phyloP scores from a whole-genome alignment of 2,797 vertebrate genomes.

The Onychomys leucogaster region DNA sequence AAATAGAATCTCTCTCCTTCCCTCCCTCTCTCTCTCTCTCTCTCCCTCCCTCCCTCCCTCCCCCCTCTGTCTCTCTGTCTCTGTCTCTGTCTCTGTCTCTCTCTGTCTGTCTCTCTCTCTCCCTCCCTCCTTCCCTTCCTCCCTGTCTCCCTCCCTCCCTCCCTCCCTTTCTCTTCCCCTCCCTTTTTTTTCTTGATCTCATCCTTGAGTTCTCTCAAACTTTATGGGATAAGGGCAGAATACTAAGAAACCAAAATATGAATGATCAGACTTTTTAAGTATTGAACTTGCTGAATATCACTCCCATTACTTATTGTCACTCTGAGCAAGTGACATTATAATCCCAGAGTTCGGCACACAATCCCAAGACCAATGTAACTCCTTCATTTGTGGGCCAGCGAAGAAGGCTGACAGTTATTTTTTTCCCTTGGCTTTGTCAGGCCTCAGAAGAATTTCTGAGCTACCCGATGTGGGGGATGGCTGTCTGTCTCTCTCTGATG shows the following conservation, averaged over 20 bases:
- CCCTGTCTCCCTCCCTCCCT: no score
- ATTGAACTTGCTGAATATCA: neutral
- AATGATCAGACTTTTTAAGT: neutral
- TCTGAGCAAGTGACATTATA: neutral
- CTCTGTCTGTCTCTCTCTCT: neutral
- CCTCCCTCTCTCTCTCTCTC: no score
- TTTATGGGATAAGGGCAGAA: neutral
- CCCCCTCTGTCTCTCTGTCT: accelerated
- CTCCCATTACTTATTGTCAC: neutral
- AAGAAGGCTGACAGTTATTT: conserved; percentile 10
- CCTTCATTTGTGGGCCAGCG: neutral
- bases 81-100: no score
- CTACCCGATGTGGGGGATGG: conserved; percentile 94
- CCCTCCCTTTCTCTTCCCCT: no score
- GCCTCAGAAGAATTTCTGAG: conserved; percentile 90
- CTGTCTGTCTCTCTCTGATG: conserved; percentile 93
- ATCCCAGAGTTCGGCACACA: neutral
- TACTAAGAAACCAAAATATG: neutral
- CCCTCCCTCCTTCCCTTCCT: accelerated
- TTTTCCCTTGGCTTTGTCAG: conserved; percentile 83
- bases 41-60: no score
- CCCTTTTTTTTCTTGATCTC: neutral
- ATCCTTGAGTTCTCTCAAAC: neutral
- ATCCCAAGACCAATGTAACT: neutral
- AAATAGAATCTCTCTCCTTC: accelerated